Percentiles rank a stretch among this genome's conserved stretches.
phyloP scores from a whole-genome alignment of 2,113 vertebrate genomes.

The Scalopus aquaticus region DNA sequence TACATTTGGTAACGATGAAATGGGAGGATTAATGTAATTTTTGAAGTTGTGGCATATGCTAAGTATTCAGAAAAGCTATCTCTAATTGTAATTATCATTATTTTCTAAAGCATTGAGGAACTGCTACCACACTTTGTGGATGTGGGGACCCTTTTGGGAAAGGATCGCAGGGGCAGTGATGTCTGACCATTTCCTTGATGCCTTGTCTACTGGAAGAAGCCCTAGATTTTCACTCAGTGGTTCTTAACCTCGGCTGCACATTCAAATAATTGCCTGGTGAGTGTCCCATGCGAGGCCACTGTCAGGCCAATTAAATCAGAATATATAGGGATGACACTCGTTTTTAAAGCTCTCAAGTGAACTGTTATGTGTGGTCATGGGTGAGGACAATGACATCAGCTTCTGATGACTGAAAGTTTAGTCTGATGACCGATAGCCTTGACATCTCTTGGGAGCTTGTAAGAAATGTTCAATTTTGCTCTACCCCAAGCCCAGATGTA shows the following conservation, averaged over 20 bases:
- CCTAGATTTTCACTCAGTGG: neutral
- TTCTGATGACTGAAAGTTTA: neutral
- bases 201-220: neutral
- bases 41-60: neutral
- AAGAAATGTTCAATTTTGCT: neutral
- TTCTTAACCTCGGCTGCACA: neutral
- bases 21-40: neutral
- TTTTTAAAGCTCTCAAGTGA: neutral
- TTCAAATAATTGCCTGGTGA: neutral
- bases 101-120: neutral
- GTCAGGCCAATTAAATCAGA: neutral
- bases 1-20: neutral
- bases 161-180: neutral
- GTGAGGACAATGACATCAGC: neutral
- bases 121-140: neutral
- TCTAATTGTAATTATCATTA: neutral
- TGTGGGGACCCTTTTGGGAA: neutral
- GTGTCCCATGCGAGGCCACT: neutral
- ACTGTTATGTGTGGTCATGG: neutral
- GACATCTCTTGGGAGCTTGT: neutral
- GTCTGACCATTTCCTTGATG: neutral
- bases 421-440: neutral
- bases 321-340: neutral
- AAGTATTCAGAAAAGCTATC: neutral
- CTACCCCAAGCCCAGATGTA: neutral